Evolutionary conservation across 2,113 vertebrate species (phyloP).

Genomic region (Paraplagusia blochii): DNA sequence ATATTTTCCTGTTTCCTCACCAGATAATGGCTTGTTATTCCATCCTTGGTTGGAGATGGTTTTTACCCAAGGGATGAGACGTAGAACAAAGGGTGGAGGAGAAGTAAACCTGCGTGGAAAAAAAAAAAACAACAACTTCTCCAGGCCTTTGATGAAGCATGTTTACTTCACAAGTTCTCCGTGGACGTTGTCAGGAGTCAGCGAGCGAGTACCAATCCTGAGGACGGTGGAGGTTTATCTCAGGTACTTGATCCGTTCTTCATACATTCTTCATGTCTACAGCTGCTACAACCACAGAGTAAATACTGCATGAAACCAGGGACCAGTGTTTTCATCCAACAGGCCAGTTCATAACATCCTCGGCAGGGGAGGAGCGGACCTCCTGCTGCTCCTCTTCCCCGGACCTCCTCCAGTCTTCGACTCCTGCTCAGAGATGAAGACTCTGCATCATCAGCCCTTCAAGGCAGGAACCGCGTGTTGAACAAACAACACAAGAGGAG

Average conservation of each 20-base stretch:
- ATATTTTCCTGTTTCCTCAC: conserved; percentile 75
- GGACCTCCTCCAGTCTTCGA: conserved; percentile 51
- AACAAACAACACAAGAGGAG: too few relatives aligned
- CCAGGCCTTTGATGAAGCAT: conserved; percentile 68
- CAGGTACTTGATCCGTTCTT: conserved; percentile 74
- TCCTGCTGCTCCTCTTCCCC: conserved; percentile 49
- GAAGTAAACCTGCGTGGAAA: conserved; percentile 65
- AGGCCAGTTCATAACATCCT: conserved; percentile 75
- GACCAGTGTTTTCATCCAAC: conserved; percentile 59
- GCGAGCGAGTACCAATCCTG: neutral
- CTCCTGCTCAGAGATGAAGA: conserved; percentile 20
- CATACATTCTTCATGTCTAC: conserved; percentile 73
- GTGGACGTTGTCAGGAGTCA: conserved; percentile 13
- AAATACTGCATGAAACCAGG: conserved; percentile 71
- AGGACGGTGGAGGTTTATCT: too few relatives aligned
- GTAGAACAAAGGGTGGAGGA: conserved; percentile 73
- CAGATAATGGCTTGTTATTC: conserved; percentile 71
- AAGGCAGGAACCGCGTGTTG: conserved; percentile 11
- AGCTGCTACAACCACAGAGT: conserved; percentile 62
- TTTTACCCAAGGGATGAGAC: conserved; percentile 74
- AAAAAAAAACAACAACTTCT: conserved; percentile 71
- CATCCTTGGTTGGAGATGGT: conserved; percentile 72
- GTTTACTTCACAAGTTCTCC: conserved; percentile 51
- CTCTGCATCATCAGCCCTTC: neutral
- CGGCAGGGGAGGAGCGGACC: conserved; percentile 62